phyloP scores from a whole-genome alignment of 2,113 vertebrate species.

The Crotalus tigris region DNA sequence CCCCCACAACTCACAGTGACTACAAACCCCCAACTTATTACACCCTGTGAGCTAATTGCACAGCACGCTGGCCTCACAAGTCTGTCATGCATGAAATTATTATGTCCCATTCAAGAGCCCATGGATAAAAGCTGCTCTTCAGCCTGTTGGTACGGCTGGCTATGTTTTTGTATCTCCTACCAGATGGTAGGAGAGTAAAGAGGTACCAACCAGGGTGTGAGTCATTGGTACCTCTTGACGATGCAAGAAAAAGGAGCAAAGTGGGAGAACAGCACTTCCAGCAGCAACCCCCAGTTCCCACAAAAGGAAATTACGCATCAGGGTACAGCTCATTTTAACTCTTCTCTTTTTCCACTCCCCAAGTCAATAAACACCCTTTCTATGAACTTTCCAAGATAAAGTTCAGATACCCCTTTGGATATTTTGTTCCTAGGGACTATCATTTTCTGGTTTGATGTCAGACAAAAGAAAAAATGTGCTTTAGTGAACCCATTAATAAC shows the following conservation, averaged over 20 bases:
- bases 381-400: neutral
- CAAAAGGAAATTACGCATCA: neutral
- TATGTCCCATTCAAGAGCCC: no score
- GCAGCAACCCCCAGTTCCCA: neutral
- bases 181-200: no score
- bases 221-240: neutral
- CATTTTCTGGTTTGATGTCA: neutral
- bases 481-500: constrained; percentile 8
- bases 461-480: neutral
- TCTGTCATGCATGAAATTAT: no score
- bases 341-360: neutral
- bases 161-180: no score
- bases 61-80: no score
- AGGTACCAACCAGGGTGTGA: no score
- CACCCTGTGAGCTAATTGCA: no score
- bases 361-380: neutral
- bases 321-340: neutral
- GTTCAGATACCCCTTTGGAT: neutral
- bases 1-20: no score
- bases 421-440: neutral
- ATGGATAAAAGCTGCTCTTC: no score
- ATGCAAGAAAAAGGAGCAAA: neutral
- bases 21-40: no score
- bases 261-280: neutral
- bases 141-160: no score